phyloP scores from a whole-genome alignment of 2,888 invertebrate genomes.

The Oxytorus armatus region DNA sequence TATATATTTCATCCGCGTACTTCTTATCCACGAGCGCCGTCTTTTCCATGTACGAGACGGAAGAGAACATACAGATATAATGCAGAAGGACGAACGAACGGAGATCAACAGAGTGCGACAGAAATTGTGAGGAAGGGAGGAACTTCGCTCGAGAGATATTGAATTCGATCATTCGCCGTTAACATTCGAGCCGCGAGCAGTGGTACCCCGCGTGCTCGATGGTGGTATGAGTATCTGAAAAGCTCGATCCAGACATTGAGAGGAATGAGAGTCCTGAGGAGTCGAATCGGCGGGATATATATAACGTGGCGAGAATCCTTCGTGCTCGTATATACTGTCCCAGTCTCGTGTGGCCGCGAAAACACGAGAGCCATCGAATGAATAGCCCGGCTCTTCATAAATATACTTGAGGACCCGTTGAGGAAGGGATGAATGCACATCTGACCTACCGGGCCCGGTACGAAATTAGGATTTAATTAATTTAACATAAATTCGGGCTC shows the following conservation, averaged over 20 bases:
- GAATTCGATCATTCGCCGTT: constrained; percentile 56
- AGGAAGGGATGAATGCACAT: constrained; percentile 42
- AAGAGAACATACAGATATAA: constrained; percentile 2
- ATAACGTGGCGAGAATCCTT: constrained; percentile 68
- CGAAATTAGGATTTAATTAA: constrained; percentile 72
- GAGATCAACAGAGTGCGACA: constrained; percentile 29
- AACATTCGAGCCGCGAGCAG: constrained; percentile 45
- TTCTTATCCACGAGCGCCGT: constrained; percentile 45
- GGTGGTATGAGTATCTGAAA: constrained; percentile 39
- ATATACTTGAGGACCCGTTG: constrained; percentile 35
- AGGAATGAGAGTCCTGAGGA: background rate
- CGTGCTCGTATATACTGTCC: constrained; percentile 9
- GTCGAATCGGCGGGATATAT: constrained; percentile 48
- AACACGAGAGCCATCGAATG: constrained; percentile 49
- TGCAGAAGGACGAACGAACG: constrained; percentile 1
- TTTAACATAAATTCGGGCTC: constrained; percentile 71
- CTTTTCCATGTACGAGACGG: constrained; percentile 10
- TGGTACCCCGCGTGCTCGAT: background rate
- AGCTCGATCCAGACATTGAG: constrained; percentile 49
- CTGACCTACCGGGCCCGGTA: constrained; percentile 62
- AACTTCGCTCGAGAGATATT: constrained; percentile 49
- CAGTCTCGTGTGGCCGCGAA: constrained; percentile 34
- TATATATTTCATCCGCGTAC: constrained; percentile 61
- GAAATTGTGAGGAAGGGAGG: constrained; percentile 32
- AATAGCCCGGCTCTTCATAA: constrained; percentile 49